Percentiles rank a stretch among this genome's conserved stretches.
Conservation (phyloP, 2,888 invertebrate species). For the Onthophagus sagittarius region DNA sequence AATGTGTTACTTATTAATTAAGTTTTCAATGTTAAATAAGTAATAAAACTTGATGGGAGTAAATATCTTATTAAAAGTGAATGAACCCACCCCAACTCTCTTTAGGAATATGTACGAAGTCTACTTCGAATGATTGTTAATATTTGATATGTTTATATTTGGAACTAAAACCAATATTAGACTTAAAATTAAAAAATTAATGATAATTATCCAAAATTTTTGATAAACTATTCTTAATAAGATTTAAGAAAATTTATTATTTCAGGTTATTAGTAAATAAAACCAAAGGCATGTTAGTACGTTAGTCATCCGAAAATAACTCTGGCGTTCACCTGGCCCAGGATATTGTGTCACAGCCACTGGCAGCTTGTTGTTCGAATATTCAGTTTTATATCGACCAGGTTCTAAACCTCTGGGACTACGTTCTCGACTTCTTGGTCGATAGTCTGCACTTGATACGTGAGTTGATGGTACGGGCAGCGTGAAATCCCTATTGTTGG, state of each 20-base stretch:
- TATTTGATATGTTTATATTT: no score
- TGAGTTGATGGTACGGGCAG: constrained; percentile 7
- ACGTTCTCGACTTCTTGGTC: constrained; percentile 12
- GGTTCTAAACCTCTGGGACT: constrained; percentile 13
- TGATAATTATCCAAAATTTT: no score
- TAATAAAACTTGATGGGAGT: no score
- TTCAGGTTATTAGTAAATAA: neutral
- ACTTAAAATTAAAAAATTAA: no score
- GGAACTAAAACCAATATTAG: no score
- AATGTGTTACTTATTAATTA: neutral
- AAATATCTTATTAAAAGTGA: no score
- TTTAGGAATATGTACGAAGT: no score
- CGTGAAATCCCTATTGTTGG: constrained; percentile 11
- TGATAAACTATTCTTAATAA: no score
- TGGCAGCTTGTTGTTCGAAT: constrained; percentile 17
- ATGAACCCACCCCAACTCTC: no score
- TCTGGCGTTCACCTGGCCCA: constrained; percentile 19
- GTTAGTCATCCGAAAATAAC: neutral
- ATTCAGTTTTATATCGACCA: constrained; percentile 19
- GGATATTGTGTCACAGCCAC: constrained; percentile 21
- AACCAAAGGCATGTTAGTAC: neutral
- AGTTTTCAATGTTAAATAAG: no score
- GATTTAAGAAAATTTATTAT: neutral
- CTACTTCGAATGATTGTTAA: no score
- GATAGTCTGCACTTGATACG: neutral